A percentile compares a stretch with the other conserved stretches of the same genome.
phyloP scores from a whole-genome alignment of 2,113 vertebrate species.

The Varanus salvator region DNA sequence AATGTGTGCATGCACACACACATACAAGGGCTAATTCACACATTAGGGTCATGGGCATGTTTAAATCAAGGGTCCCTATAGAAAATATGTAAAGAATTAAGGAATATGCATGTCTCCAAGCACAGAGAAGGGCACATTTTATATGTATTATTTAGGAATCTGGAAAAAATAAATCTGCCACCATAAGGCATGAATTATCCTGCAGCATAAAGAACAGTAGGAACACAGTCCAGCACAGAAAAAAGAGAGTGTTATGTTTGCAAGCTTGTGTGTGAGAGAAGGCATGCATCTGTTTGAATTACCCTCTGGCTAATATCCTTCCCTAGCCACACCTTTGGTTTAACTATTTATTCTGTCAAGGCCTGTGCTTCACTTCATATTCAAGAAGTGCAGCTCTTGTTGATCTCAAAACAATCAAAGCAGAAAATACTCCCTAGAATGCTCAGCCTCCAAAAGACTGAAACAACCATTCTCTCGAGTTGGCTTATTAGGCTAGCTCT shows the following conservation, averaged over 20 bases:
- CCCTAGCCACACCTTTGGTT: background rate
- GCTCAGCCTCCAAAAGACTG: background rate
- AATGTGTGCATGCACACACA: too few relatives aligned
- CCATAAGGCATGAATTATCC: background rate
- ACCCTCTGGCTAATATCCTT: background rate
- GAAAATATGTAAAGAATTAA: background rate
- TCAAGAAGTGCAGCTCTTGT: background rate
- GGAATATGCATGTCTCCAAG: background rate
- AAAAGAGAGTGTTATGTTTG: background rate
- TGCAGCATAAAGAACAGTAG: background rate
- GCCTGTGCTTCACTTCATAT: background rate
- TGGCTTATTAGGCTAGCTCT: slow-evolving; percentile 20
- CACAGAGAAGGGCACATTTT: background rate
- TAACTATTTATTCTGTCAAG: slow-evolving; percentile 3
- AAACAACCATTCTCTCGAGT: background rate
- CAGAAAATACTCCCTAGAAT: slow-evolving; percentile 1
- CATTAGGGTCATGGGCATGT: background rate
- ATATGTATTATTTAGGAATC: background rate
- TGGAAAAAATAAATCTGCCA: background rate
- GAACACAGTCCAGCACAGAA: background rate
- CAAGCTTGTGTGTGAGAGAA: too few relatives aligned
- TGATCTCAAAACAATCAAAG: background rate
- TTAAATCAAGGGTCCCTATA: background rate
- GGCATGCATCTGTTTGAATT: background rate
- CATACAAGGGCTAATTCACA: background rate